Conservation (phyloP, 2,888 invertebrate species). For the Eilema sororculum region DNA sequence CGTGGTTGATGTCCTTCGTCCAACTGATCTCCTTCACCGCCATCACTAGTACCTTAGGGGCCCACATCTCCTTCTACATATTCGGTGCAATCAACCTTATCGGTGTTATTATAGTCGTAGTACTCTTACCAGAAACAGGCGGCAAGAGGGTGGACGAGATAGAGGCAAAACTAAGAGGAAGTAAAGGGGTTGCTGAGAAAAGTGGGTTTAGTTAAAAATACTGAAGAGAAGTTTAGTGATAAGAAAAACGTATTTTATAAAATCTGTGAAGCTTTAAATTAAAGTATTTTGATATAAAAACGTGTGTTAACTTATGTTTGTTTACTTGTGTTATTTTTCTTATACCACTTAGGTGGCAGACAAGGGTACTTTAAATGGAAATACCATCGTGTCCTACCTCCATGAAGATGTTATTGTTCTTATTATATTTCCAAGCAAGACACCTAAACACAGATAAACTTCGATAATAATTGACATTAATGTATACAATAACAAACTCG, state of each 20-base stretch:
- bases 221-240: neutral
- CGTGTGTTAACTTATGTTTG: neutral
- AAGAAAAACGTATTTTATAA: neutral
- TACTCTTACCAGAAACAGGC: slow-evolving; percentile 76
- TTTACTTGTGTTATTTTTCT: neutral
- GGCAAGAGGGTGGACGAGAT: slow-evolving; percentile 72
- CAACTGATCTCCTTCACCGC: slow-evolving; percentile 56
- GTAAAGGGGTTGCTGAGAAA: slow-evolving; percentile 4
- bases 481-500: no score
- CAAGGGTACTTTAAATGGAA: no score
- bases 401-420: no score
- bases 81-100: slow-evolving; percentile 66
- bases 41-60: slow-evolving; percentile 60
- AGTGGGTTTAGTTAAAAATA: no score
- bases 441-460: no score
- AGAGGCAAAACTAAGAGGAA: slow-evolving; percentile 46
- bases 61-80: slow-evolving; percentile 65
- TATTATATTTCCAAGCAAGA: no score
- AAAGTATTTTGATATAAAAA: slow-evolving; percentile 15
- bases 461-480: no score
- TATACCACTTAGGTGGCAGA: no score
- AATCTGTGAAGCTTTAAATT: neutral
- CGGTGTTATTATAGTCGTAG: slow-evolving; percentile 60
- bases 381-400: no score
- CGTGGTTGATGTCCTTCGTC: slow-evolving; percentile 59